Evolutionary conservation across 1,140 invertebrate genomes (phyloP).

Genomic region (Leptestheria dahalacensis): DNA sequence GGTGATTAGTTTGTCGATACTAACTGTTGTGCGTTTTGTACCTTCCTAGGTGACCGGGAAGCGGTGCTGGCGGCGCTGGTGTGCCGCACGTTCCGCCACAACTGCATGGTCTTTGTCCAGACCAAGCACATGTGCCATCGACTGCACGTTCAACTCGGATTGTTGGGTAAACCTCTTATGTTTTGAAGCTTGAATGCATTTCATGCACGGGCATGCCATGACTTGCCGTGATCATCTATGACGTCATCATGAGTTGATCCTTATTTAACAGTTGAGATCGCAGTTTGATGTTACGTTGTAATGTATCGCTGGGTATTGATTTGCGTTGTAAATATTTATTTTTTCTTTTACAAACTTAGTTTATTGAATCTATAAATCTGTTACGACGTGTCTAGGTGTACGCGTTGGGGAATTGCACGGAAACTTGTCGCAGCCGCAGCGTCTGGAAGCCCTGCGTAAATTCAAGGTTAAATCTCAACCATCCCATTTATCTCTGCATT

Average conservation of each 20-base stretch:
- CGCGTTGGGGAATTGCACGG: conserved; percentile 82
- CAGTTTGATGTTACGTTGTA: neutral
- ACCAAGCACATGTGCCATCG: conserved; percentile 89
- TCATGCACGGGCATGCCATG: no score
- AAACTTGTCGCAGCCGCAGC: conserved; percentile 80
- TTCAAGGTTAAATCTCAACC: conserved; percentile 41
- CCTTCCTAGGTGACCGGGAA: conserved; percentile 59
- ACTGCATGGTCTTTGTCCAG: conserved; percentile 87
- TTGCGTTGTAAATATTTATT: conserved; percentile 11
- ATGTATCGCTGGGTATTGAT: neutral
- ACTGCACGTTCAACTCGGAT: conserved; percentile 73
- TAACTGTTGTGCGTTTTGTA: neutral
- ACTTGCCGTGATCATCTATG: no score
- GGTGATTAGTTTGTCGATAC: neutral
- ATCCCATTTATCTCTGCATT: no score
- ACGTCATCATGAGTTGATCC: no score
- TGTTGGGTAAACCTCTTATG: conserved; percentile 48
- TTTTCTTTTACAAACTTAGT: conserved; percentile 8
- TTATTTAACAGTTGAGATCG: neutral
- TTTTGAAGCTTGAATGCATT: no score
- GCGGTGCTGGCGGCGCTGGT: conserved; percentile 78
- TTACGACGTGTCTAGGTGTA: neutral
- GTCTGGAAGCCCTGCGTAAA: conserved; percentile 70
- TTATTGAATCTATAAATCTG: neutral
- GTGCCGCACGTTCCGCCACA: conserved; percentile 80